Evolutionary conservation across 2,888 invertebrate genomes (phyloP), one percentile per base, ranked within the genome.

Genomic region (Actias luna): DNA sequence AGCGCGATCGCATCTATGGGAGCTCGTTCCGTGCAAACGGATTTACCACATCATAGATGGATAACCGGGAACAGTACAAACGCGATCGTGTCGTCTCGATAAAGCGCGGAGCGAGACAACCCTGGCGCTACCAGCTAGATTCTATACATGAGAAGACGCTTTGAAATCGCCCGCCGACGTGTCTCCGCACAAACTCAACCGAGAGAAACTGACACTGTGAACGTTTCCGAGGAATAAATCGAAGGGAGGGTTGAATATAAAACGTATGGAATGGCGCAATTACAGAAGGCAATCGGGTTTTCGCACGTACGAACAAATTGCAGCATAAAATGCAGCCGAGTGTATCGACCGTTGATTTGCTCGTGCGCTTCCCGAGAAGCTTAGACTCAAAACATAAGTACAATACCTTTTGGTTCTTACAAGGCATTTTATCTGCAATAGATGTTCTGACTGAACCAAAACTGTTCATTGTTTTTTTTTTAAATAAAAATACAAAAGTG

Each of bases 261-360:
- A 82, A 78, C 74, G 76, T 73, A 71, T 71, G 70, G 73, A 69
- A 27, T 55, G 36, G 42, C 68, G 73, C 84, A 89, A 90, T 91
- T 88, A 89, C 76, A 82, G 76, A 72, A 84, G 80, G 85, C 84
- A 82, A 86, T 83, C 82, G 82, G 25, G 78, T 82, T 75, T 85
- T 88, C 83, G 85, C 91, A 89, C 91, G 89, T 91, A 89, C 87
- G 82, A 72, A 83, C 83, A 90, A 91, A 92, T 92, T 91, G 86
- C 88, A 71, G 78, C 77, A 80, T 78, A 78, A 76, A 76, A 77
- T 68, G 75, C 74, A 29, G n/a, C 29, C n/a, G 29, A 55, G 29
- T n/a, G 10, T 12, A 50, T 50, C 25, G 46, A 50, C 25, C 46
- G 25, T 12, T 12, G 25, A 25, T 25, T 12, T 25, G 10, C 46